phyloP scores from a whole-genome alignment of 2,113 vertebrate genomes.

The Actenoides lindsayi region DNA sequence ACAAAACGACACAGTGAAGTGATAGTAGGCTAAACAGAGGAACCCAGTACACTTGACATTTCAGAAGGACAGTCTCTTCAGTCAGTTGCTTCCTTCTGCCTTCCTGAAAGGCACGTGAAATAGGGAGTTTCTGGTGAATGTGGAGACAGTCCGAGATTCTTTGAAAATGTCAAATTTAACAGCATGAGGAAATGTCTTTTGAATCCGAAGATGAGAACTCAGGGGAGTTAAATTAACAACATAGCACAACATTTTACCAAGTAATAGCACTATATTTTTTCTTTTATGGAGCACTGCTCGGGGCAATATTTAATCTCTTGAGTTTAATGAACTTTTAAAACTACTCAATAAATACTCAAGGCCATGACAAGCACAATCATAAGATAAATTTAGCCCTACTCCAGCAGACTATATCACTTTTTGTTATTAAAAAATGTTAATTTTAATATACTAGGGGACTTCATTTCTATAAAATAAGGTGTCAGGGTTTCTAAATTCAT shows the following conservation, averaged over 20 bases:
- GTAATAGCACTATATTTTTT: conserved; percentile 75
- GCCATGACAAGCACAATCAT: conserved; percentile 72
- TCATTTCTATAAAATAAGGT: conserved; percentile 71
- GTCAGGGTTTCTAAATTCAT: conserved; percentile 7
- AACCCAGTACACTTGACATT: conserved; percentile 72
- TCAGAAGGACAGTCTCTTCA: conserved; percentile 16
- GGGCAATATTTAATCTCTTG: conserved; percentile 78
- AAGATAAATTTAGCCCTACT: conserved; percentile 72
- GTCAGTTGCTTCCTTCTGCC: neutral
- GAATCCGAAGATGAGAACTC: conserved; percentile 71
- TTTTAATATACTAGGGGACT: conserved; percentile 72
- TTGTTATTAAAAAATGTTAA: conserved; percentile 79
- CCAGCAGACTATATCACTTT: conserved; percentile 69
- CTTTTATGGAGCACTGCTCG: conserved; percentile 73
- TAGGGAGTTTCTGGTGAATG: neutral
- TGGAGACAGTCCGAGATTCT: conserved; percentile 6
- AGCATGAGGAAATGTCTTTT: conserved; percentile 66
- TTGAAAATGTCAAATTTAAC: conserved; percentile 71
- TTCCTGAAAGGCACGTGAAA: neutral
- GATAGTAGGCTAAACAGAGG: neutral
- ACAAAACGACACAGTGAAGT: conserved; percentile 12
- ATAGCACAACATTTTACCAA: conserved; percentile 77
- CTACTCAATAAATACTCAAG: conserved; percentile 78
- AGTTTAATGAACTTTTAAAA: conserved; percentile 85
- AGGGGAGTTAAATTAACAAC: conserved; percentile 76